Conservation (phyloP, 2,797 vertebrate species). For the Sebastolobus alascanus region DNA sequence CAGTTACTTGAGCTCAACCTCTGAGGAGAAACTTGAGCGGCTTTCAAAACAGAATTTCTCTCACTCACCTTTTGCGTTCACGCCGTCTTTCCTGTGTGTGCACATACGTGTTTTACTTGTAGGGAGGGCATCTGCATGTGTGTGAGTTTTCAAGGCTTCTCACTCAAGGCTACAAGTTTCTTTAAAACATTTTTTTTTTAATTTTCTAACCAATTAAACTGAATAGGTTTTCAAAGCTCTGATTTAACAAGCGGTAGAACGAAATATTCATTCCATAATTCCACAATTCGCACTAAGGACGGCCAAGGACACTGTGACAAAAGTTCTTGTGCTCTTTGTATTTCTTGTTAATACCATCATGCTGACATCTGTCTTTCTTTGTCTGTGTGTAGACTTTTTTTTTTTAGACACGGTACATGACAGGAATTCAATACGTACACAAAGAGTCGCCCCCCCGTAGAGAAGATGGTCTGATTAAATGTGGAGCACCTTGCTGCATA, state of each 20-base stretch:
- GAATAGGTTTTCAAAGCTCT: constrained; percentile 31
- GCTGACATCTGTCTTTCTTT: constrained; percentile 25
- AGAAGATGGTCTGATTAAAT: constrained; percentile 62
- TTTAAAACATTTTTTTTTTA: neutral
- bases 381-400: constrained; percentile 18
- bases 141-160: constrained; percentile 21
- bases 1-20: constrained; percentile 14
- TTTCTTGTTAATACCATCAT: constrained; percentile 16
- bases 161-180: constrained; percentile 17
- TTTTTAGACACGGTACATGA: constrained; percentile 14
- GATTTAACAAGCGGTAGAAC: constrained; percentile 27
- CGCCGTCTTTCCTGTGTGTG: neutral
- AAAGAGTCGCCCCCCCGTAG: constrained; percentile 19
- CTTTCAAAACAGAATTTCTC: neutral
- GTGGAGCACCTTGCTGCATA: constrained; percentile 49
- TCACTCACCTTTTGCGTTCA: neutral
- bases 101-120: neutral
- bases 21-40: neutral
- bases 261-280: constrained; percentile 31
- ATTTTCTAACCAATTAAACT: constrained; percentile 34
- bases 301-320: constrained; percentile 39
- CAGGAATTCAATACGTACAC: constrained; percentile 31
- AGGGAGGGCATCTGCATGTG: neutral
- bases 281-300: constrained; percentile 17
- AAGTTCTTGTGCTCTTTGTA: constrained; percentile 21